These are phyloP conservation scores for Paratilapia polleni DNA, from an alignment of 2,113 vertebrate genomes.

Conservation along the genomic window DNA sequence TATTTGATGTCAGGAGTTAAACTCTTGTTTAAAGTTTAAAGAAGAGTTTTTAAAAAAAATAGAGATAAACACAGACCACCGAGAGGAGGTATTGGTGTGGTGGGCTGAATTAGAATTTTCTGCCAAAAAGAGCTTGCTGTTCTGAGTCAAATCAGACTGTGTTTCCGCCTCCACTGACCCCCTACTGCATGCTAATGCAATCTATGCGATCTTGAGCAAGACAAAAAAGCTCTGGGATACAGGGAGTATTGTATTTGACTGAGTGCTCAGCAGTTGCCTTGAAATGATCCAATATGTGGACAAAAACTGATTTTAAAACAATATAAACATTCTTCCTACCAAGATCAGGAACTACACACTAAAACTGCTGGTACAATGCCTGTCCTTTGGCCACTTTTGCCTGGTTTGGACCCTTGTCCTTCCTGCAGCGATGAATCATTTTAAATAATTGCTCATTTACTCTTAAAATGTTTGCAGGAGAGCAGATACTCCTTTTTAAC, in stretches of 20 bases:
- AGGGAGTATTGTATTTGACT: constrained; percentile 44
- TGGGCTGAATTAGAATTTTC: constrained; percentile 68
- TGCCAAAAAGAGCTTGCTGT: constrained; percentile 66
- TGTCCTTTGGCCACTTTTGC: neutral
- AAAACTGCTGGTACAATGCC: neutral
- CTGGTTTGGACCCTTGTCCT: neutral
- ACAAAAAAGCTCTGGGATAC: constrained; percentile 58
- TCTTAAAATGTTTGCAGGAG: too few relatives aligned
- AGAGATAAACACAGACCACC: constrained; percentile 41
- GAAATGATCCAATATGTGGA: constrained; percentile 33
- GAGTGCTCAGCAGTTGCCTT: constrained; percentile 22
- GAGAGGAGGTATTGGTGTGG: constrained; percentile 47
- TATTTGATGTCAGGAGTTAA: constrained; percentile 22
- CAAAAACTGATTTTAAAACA: constrained; percentile 29
- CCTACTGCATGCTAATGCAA: constrained; percentile 63
- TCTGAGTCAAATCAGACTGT: constrained; percentile 63
- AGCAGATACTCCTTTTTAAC: too few relatives aligned
- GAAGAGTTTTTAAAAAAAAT: constrained; percentile 7
- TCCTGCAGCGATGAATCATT: neutral
- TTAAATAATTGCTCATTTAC: too few relatives aligned
- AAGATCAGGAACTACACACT: neutral
- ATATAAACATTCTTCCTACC: neutral
- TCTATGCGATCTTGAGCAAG: constrained; percentile 60
- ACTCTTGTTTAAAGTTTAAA: constrained; percentile 21
- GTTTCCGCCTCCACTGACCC: constrained; percentile 67